phyloP scores from a whole-genome alignment of 2,113 vertebrate genomes.

The Hymenochirus boettgeri region DNA sequence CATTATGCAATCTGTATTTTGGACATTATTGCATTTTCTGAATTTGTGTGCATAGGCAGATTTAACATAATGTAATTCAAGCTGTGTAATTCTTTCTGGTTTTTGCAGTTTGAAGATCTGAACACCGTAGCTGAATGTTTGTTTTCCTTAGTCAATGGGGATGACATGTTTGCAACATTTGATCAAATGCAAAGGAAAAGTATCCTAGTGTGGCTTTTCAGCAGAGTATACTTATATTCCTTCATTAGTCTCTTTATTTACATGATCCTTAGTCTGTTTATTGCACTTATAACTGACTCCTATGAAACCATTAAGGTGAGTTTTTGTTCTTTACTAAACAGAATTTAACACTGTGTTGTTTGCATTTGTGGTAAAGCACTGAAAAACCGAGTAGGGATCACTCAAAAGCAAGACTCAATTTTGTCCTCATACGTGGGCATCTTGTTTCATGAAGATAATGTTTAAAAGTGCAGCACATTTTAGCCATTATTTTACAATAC shows the following conservation, averaged over 20 bases:
- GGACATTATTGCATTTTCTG: too few relatives aligned
- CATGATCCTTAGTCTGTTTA: constrained; percentile 97
- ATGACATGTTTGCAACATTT: constrained; percentile 98
- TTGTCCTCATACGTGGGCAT: background rate
- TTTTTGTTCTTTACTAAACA: too few relatives aligned
- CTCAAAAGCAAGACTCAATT: too few relatives aligned
- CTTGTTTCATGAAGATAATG: background rate
- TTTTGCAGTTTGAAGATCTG: constrained; percentile 84
- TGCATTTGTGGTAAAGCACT: too few relatives aligned
- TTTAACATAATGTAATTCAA: too few relatives aligned
- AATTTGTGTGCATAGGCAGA: too few relatives aligned
- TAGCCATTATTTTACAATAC: background rate
- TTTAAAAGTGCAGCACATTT: background rate
- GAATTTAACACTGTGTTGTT: background rate
- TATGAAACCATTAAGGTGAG: constrained; percentile 96
- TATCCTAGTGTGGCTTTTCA: constrained; percentile 87
- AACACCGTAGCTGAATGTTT: constrained; percentile 89
- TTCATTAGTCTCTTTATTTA: constrained; percentile 98
- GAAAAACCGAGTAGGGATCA: background rate
- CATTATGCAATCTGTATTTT: too few relatives aligned
- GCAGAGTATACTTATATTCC: constrained; percentile 86
- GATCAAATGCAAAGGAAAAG: constrained; percentile 89
- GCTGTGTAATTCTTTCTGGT: background rate
- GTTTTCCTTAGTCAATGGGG: constrained; percentile 92
- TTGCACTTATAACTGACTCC: constrained; percentile 92